phyloP scores from a whole-genome alignment of 2,888 invertebrate genomes.

The Acronicta alni region DNA sequence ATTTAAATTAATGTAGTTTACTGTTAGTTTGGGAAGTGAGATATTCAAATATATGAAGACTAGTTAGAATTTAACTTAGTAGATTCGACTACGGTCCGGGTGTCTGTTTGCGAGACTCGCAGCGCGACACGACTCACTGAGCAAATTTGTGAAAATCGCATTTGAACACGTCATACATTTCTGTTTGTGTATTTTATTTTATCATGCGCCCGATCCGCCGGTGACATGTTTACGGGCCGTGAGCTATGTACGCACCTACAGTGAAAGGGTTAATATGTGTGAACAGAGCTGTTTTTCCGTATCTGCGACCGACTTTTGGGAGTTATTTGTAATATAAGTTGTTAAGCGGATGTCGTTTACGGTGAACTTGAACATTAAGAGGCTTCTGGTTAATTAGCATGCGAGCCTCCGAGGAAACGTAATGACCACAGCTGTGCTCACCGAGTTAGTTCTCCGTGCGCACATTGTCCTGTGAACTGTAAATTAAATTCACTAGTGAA shows the following conservation, averaged over 20 bases:
- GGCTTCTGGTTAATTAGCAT: slow-evolving; percentile 61
- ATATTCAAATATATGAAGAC: slow-evolving; percentile 27
- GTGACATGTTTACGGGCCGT: slow-evolving; percentile 63
- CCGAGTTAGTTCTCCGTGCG: slow-evolving; percentile 28
- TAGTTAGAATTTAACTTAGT: slow-evolving; percentile 59
- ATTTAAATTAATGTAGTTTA: slow-evolving; percentile 40
- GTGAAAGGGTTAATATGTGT: slow-evolving; percentile 62
- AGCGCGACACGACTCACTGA: slow-evolving; percentile 71
- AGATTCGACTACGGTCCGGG: slow-evolving; percentile 55
- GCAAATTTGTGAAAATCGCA: slow-evolving; percentile 72
- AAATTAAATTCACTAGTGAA: slow-evolving; percentile 15
- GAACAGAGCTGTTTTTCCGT: slow-evolving; percentile 49
- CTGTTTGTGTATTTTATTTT: slow-evolving; percentile 68
- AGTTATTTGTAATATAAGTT: slow-evolving; percentile 56
- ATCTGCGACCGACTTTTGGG: slow-evolving; percentile 49
- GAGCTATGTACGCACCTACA: slow-evolving; percentile 56
- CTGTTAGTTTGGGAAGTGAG: slow-evolving; percentile 28
- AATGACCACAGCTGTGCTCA: slow-evolving; percentile 46
- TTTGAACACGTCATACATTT: slow-evolving; percentile 69
- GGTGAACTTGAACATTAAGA: slow-evolving; percentile 66
- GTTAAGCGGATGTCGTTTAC: slow-evolving; percentile 57
- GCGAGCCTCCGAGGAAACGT: slow-evolving; percentile 48
- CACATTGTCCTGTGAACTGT: slow-evolving; percentile 1
- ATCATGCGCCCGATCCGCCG: slow-evolving; percentile 60
- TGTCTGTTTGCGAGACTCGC: slow-evolving; percentile 65